phyloP scores from a whole-genome alignment of 2,797 vertebrate species.

The Catharus ustulatus region DNA sequence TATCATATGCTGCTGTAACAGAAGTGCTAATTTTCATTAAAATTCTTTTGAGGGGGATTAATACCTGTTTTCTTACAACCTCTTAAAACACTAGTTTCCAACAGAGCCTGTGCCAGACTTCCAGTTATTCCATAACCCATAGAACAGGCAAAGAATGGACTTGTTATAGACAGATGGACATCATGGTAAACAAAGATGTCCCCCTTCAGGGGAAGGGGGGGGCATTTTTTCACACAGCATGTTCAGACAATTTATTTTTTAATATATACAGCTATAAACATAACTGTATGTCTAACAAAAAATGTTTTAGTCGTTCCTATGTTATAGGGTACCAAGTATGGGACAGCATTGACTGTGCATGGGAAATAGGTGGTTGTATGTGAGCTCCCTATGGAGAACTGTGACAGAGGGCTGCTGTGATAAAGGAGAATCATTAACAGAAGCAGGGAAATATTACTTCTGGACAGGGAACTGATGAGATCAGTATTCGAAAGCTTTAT shows the following conservation, averaged over 20 bases:
- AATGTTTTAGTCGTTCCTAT: not conserved
- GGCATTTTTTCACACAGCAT: not conserved
- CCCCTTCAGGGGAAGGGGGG: too few species aligned
- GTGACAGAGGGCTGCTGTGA: not conserved
- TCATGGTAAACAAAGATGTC: not conserved
- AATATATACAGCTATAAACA: not conserved
- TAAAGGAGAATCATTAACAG: not conserved
- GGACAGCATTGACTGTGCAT: not conserved
- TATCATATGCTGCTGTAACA: not conserved
- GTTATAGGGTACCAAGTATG: not conserved
- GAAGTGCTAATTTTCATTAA: not conserved
- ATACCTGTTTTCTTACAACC: not conserved
- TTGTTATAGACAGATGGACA: not conserved
- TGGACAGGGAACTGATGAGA: not conserved
- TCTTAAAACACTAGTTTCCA: not conserved
- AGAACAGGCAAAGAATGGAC: not conserved
- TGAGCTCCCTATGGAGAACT: not conserved
- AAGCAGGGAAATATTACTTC: not conserved
- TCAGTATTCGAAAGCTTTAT: not conserved
- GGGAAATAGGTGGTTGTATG: not conserved
- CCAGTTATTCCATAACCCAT: not conserved
- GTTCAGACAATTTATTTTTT: not conserved
- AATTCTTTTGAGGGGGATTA: not conserved
- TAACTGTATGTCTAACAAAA: not conserved
- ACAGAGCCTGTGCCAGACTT: not conserved